A percentile compares a stretch with the other conserved stretches of the same genome.
phyloP scores from a whole-genome alignment of 23 tunicate genomes.

The Phallusia fumigata region DNA sequence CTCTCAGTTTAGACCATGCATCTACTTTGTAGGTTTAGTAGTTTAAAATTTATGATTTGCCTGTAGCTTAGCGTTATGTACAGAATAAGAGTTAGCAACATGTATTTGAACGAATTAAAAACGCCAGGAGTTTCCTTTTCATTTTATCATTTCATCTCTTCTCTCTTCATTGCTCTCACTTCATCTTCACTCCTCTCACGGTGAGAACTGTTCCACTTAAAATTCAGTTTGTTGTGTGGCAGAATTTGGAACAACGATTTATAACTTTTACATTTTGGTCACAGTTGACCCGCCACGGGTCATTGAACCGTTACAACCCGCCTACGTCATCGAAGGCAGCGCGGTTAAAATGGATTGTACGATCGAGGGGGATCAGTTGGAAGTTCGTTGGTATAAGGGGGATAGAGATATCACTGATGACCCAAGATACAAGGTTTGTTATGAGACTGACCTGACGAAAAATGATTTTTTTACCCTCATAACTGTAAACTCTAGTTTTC shows the following conservation, averaged over 20 bases:
- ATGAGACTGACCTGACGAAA: not conserved
- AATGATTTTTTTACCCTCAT: no score
- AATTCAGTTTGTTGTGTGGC: not conserved
- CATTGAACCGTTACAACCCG: constrained; percentile 88
- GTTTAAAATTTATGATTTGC: no score
- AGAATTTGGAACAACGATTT: not conserved
- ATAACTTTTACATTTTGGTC: constrained; percentile 7
- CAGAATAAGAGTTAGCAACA: no score
- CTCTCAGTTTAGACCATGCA: no score
- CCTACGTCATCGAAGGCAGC: constrained; percentile 88
- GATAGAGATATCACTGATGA: constrained; percentile 76
- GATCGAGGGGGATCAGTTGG: constrained; percentile 75
- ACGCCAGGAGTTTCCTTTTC: not conserved
- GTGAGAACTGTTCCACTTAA: not conserved
- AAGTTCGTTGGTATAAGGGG: constrained; percentile 64
- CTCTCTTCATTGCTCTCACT: not conserved
- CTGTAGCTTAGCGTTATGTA: no score
- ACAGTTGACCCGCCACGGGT: constrained; percentile 90
- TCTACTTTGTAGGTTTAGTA: no score
- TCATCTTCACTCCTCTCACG: not conserved
- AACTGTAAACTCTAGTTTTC: no score
- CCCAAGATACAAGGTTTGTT: constrained; percentile 46
- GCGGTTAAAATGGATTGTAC: constrained; percentile 79
- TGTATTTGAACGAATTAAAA: no score
- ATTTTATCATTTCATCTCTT: not conserved